Evolutionary conservation across 64 coral and sea anemone genomes (phyloP).

Genomic region (Hydrozoanthus tunicans): DNA sequence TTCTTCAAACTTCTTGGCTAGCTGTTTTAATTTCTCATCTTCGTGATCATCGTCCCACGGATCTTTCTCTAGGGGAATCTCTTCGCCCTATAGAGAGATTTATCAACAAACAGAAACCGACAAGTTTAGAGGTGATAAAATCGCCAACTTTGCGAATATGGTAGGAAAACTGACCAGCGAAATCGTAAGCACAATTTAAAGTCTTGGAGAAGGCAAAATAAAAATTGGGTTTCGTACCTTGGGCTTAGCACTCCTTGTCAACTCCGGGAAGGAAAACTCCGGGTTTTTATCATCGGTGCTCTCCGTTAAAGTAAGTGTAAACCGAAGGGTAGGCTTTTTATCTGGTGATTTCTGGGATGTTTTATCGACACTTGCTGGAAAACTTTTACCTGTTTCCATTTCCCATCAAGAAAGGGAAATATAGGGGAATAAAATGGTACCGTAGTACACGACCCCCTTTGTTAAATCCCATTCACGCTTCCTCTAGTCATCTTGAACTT

Average conservation of each 20-base stretch:
- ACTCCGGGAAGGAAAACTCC: conserved; percentile 93
- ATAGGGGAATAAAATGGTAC: conserved; percentile 66
- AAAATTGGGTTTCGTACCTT: conserved; percentile 24
- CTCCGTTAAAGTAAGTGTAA: conserved; percentile 80
- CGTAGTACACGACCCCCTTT: conserved; percentile 68
- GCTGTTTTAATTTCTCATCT: conserved; percentile 78
- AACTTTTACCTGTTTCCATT: conserved; percentile 90
- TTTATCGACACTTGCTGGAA: conserved; percentile 64
- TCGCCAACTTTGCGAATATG: background rate
- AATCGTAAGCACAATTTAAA: background rate
- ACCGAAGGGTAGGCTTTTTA: conserved; percentile 73
- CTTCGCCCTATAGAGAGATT: conserved; percentile 24
- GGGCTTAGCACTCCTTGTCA: conserved; percentile 55
- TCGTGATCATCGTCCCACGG: conserved; percentile 75
- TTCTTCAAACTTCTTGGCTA: conserved; percentile 97
- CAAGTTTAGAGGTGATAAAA: conserved; percentile 3
- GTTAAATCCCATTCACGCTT: conserved; percentile 91
- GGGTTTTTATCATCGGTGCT: conserved; percentile 93
- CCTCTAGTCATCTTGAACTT: conserved; percentile 96
- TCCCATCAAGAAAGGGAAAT: conserved; percentile 84
- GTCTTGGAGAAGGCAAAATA: background rate
- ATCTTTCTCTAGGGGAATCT: conserved; percentile 21
- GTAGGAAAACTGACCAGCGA: background rate
- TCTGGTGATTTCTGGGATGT: conserved; percentile 69
- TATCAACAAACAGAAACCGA: conserved; percentile 25